Base-by-base conservation (phyloP, 2,888 invertebrate genomes). In the Drosophila quasianomalipes region DNA sequence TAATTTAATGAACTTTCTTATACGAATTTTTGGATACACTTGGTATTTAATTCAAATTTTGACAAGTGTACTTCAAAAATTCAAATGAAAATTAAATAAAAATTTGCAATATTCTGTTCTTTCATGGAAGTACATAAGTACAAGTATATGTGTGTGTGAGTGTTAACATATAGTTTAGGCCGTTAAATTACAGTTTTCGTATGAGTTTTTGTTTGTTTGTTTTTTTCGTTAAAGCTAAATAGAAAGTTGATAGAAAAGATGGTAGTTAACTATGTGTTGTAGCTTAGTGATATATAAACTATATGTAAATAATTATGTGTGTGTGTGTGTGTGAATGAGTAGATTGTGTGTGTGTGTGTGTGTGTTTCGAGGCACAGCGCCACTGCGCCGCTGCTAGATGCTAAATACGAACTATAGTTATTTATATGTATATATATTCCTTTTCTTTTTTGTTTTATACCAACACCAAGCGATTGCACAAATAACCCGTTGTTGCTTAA, bases 391-490 rank as follows among this genome's bases (percentile, higher is more conserved):
- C 51, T 49, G 9, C 16, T 47, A n/a, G 31, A 22, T 62, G 28
- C 39, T 61, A n/a, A 6, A 37, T 52, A 35, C 31, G 41, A 54
- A 41, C 57, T 73, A 67, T 39, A 65, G 47, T 60, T 75, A 47
- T 37, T 37, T 37, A 60, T 59, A 51, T 54, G 3, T 53, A 51
- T 55, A 51, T 55, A 47, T 61, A 58, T 61, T 55, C 19, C 19
- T 55, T 67, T 75, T 74, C 51, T 71, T 76, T 75, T 73, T 66
- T 81, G 71, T 77, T 72, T 83, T 83, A 74, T 66, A 90, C 93
- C 93, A 92, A 92, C 96, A 95, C 95, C 95, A 96, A 96, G 95
- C 95, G 96, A 96, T 96, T 96, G 96, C 96, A 96, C 96, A 96
- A 96, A 95, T 95, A 96, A 96, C 96, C 96, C 96, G 96, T 96